Percentiles rank a stretch among this genome's conserved stretches.
Conservation (phyloP, 2,113 vertebrate genomes). For the Corythaixoides concolor region DNA sequence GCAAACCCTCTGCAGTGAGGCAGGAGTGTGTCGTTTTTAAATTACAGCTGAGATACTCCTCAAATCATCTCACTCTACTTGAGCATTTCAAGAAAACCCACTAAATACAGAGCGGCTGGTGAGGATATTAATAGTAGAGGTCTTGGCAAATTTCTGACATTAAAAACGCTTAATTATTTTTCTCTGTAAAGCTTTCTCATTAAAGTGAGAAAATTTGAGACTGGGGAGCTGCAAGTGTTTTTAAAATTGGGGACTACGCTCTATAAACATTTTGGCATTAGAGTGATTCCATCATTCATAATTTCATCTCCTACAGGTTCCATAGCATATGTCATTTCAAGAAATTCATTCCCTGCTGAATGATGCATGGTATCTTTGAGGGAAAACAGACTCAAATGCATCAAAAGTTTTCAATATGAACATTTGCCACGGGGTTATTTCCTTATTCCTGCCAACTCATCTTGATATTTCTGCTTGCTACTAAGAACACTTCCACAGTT, state of each 20-base stretch:
- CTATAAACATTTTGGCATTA: conserved; percentile 33
- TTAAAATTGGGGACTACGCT: not conserved
- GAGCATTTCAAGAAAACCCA: not conserved
- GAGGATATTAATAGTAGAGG: not conserved
- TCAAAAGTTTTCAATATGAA: conserved; percentile 51
- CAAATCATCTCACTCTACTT: not conserved
- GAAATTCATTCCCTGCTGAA: conserved; percentile 27
- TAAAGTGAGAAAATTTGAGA: not conserved
- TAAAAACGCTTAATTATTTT: not conserved
- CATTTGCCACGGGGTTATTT: conserved; percentile 52
- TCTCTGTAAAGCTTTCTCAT: not conserved
- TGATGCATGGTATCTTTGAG: not conserved
- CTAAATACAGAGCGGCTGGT: not conserved
- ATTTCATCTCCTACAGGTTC: conserved; percentile 50
- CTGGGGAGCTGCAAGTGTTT: not conserved
- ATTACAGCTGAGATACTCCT: not conserved
- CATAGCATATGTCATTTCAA: conserved; percentile 33
- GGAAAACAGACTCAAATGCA: conserved; percentile 23
- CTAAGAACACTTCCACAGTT: conserved; percentile 53
- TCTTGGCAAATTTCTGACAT: not conserved
- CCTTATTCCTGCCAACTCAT: conserved; percentile 22
- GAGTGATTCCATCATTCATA: not conserved
- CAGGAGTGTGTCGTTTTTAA: fast-evolving
- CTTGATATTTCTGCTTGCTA: conserved; percentile 57
- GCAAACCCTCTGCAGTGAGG: not conserved